These are phyloP conservation scores for human (Homo sapiens) DNA, from an alignment of 2,113 vertebrate genomes.

Conservation along the genomic window GRCh38 chr7:39637001-39637500, in stretches of 20 bases:
- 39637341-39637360: not conserved
- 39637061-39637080: constrained; percentile 16
- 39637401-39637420: not conserved
- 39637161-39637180: not conserved
- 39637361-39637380: not conserved
- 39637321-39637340: not conserved
- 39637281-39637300: not conserved
- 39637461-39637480: not conserved
- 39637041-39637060: constrained; percentile 1
- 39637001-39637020: too few species aligned
- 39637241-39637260: not conserved
- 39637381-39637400: not conserved
- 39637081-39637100: not conserved
- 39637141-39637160: not conserved
- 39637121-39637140: not conserved
- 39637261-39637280: not conserved
- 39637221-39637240: not conserved
- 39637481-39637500: not conserved
- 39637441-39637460: not conserved
- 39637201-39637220: constrained; percentile 1
- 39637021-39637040: not conserved
- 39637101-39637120: not conserved
- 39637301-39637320: not conserved
- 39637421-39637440: not conserved
- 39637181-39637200: not conserved